These are phyloP conservation scores for Oreohelix idahoensis DNA, from an alignment of 1,140 invertebrate species.

Conservation along the genomic window DNA sequence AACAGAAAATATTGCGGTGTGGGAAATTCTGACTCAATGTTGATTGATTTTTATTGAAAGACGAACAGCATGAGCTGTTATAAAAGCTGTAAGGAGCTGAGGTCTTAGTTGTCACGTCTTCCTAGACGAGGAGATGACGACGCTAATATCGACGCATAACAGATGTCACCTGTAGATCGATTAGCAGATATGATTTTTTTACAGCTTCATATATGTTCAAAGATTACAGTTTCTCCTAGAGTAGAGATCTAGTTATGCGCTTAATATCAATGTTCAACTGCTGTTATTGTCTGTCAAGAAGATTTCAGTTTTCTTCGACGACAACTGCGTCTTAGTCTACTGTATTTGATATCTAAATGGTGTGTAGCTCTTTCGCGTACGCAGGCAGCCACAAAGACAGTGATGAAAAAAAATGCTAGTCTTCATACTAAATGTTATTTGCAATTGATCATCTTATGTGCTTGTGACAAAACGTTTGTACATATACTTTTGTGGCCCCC, in stretches of 20 bases:
- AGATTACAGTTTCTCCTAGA: background rate
- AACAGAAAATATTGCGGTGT: background rate
- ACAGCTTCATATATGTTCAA: background rate
- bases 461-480: too few species aligned
- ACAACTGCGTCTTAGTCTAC: too few species aligned
- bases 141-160: background rate
- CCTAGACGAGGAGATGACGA: background rate
- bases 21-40: background rate
- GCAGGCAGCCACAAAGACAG: too few species aligned
- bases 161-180: background rate
- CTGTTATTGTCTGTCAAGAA: background rate
- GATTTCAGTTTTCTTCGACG: background rate
- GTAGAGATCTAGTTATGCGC: background rate
- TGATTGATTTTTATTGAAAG: background rate
- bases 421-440: too few species aligned
- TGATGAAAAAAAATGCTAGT: too few species aligned
- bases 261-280: background rate
- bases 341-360: too few species aligned
- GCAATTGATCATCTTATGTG: too few species aligned
- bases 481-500: too few species aligned
- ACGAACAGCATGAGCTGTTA: background rate
- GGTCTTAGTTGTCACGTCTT: background rate
- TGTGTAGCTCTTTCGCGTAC: too few species aligned
- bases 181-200: background rate
- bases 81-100: background rate